Conservation (phyloP, 2,888 invertebrate genomes). For the Deilephila elpenor region DNA sequence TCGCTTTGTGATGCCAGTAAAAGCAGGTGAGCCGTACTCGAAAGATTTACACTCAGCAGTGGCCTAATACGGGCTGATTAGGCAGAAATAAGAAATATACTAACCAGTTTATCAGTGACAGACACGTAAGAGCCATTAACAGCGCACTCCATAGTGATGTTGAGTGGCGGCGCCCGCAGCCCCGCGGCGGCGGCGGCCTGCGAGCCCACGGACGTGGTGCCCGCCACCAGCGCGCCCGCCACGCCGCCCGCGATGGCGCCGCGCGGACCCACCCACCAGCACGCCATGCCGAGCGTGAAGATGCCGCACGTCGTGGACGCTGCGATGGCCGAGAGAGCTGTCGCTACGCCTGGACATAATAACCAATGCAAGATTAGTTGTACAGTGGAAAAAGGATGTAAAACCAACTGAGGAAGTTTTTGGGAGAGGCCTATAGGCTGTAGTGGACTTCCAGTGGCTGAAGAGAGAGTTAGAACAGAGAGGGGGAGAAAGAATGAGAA, state of each 20-base stretch:
- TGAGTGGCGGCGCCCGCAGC: conserved; percentile 77
- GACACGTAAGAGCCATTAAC: conserved; percentile 59
- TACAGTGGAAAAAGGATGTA: too few relatives aligned
- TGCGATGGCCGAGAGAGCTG: conserved; percentile 92
- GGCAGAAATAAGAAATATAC: conserved; percentile 33
- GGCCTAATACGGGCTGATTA: too few relatives aligned
- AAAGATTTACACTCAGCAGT: too few relatives aligned
- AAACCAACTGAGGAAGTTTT: too few relatives aligned
- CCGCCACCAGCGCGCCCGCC: conserved; percentile 85
- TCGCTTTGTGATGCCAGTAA: too few relatives aligned
- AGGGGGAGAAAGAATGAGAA: too few relatives aligned
- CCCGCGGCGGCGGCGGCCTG: conserved; percentile 87
- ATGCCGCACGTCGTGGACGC: conserved; percentile 93
- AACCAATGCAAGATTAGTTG: too few relatives aligned
- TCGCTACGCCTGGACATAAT: conserved; percentile 81
- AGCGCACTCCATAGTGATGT: conserved; percentile 58
- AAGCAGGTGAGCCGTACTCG: too few relatives aligned
- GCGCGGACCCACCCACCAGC: conserved; percentile 91
- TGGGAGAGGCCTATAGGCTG: too few relatives aligned
- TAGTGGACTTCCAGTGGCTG: too few relatives aligned
- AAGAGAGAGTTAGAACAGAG: neutral
- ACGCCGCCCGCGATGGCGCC: conserved; percentile 86
- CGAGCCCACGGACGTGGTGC: conserved; percentile 87
- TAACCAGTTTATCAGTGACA: conserved; percentile 68
- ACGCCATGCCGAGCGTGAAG: conserved; percentile 92